Conservation (phyloP, 2,113 vertebrate genomes). For the Aleadryas rufinucha region DNA sequence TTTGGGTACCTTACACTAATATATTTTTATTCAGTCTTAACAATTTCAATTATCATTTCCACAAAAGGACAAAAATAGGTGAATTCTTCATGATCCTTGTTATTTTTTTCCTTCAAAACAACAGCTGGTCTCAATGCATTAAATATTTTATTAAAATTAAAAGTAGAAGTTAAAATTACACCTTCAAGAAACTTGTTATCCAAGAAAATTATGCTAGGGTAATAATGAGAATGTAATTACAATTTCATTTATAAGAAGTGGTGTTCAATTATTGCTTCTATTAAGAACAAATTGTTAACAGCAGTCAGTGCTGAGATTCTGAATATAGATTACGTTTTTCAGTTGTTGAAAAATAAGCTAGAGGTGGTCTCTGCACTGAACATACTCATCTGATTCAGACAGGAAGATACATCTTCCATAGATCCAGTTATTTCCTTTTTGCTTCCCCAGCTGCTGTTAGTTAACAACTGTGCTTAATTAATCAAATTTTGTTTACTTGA, state of each 20-base stretch:
- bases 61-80: neutral
- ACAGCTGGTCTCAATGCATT: neutral
- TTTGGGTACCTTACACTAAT: neutral
- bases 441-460: neutral
- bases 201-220: slow-evolving; percentile 18
- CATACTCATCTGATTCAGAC: neutral
- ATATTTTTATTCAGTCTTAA: neutral
- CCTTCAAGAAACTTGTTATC: slow-evolving; percentile 43
- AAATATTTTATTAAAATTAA: slow-evolving; percentile 33
- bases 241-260: slow-evolving; percentile 35
- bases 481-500: neutral
- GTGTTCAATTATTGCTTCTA: slow-evolving; percentile 46
- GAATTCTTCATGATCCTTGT: neutral
- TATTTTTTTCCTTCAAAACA: neutral
- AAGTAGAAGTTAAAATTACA: slow-evolving; percentile 44
- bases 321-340: neutral
- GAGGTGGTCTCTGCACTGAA: neutral
- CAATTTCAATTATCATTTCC: neutral
- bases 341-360: neutral
- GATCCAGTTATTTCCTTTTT: neutral
- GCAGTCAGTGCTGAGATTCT: neutral
- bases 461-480: neutral
- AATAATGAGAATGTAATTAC: slow-evolving; percentile 46
- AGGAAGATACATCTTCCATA: neutral
- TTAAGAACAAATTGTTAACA: slow-evolving; percentile 45